Evolutionary conservation across 2,888 invertebrate genomes (phyloP).

Genomic region (Piscicola geometra): DNA sequence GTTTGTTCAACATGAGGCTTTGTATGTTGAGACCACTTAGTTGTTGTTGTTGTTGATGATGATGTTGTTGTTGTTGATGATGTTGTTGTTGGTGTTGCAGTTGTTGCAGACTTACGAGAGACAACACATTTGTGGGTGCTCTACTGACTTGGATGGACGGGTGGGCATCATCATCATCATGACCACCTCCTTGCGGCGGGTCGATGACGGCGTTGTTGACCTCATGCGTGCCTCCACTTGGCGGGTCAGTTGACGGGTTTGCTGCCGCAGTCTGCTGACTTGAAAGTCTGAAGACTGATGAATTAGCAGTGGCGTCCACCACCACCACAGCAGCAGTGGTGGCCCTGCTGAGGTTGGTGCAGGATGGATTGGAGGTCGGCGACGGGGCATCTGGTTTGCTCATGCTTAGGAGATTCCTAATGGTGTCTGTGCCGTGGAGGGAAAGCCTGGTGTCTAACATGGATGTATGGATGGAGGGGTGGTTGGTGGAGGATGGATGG

Average conservation of each 20-base stretch:
- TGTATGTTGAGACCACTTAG: neutral
- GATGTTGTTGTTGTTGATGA: constrained; percentile 12
- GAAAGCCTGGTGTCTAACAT: neutral
- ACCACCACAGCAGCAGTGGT: too few relatives aligned
- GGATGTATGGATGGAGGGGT: too few relatives aligned
- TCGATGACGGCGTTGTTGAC: too few relatives aligned
- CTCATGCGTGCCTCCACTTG: neutral
- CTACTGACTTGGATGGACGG: too few relatives aligned
- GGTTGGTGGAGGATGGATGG: neutral
- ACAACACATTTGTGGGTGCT: neutral
- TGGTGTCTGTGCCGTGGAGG: neutral
- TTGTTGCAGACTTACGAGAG: neutral
- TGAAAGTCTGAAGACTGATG: too few relatives aligned
- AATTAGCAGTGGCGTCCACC: too few relatives aligned
- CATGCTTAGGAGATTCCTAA: neutral
- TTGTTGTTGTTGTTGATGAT: neutral
- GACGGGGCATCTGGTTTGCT: neutral
- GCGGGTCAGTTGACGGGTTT: too few relatives aligned
- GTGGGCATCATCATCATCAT: too few relatives aligned
- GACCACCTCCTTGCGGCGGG: too few relatives aligned
- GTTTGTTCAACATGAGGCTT: neutral
- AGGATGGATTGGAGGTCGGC: too few relatives aligned
- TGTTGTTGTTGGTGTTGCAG: neutral
- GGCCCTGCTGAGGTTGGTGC: too few relatives aligned
- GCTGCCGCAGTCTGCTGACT: too few relatives aligned